Conservation (phyloP, 2,797 vertebrate genomes). For the Telmatherina bonti region DNA sequence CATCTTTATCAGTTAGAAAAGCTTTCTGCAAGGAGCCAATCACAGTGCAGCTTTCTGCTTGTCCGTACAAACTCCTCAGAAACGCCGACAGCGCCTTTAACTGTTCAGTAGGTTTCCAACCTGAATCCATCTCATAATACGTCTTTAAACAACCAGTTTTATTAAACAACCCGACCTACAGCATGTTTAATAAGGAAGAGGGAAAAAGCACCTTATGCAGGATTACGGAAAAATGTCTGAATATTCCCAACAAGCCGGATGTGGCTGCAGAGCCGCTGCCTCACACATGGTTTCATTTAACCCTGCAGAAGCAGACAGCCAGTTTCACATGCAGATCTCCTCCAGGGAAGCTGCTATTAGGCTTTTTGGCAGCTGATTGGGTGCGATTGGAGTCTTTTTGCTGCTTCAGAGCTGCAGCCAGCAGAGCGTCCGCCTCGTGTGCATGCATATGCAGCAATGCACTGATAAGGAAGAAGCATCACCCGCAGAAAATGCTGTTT, state of each 20-base stretch:
- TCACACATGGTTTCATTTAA: slow-evolving; percentile 60
- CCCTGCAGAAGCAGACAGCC: neutral
- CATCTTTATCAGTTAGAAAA: slow-evolving; percentile 15
- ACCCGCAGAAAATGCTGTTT: no score
- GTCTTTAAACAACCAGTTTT: neutral
- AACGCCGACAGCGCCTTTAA: neutral
- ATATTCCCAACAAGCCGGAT: slow-evolving; percentile 31
- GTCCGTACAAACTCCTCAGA: neutral
- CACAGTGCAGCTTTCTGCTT: slow-evolving; percentile 7
- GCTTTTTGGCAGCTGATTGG: slow-evolving; percentile 7
- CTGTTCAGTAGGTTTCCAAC: neutral
- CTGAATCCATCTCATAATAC: neutral
- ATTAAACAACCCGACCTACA: neutral
- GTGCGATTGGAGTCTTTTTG: slow-evolving; percentile 23
- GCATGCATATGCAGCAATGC: no score
- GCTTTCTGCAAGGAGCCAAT: neutral
- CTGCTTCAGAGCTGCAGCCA: slow-evolving; percentile 10
- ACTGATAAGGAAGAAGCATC: no score
- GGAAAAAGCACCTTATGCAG: neutral
- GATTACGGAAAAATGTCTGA: slow-evolving; percentile 11
- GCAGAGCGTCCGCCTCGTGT: neutral
- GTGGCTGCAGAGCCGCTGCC: slow-evolving; percentile 29
- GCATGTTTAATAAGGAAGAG: slow-evolving; percentile 16
- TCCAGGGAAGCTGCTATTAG: neutral
- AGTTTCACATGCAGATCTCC: slow-evolving; percentile 18